These are phyloP conservation scores for Parazoanthus swiftii DNA, from an alignment of 92 coral and sea anemone species.

Conservation along the genomic window DNA sequence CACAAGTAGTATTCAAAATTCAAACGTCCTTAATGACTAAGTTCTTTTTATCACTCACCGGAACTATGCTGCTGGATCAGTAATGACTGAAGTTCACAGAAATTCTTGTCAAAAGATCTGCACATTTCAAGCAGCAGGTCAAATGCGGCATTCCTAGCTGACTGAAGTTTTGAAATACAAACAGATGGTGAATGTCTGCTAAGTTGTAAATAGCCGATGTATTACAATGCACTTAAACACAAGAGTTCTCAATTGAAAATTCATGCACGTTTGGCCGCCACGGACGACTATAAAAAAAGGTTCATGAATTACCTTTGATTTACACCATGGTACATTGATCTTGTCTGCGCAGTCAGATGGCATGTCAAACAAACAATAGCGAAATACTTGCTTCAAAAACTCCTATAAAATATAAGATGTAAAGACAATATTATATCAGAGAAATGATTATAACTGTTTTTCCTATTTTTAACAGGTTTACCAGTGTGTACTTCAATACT, in stretches of 20 bases:
- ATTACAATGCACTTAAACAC: not conserved
- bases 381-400: constrained; percentile 78
- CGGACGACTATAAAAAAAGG: not conserved
- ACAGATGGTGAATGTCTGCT: not conserved
- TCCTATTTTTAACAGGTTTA: no score
- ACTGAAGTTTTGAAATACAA: constrained; percentile 41
- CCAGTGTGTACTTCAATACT: no score
- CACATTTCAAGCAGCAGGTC: constrained; percentile 92
- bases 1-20: not conserved
- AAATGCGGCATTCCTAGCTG: constrained; percentile 86
- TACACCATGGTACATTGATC: constrained; percentile 83
- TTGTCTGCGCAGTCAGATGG: constrained; percentile 80
- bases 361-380: constrained; percentile 85
- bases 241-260: not conserved
- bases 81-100: constrained; percentile 86
- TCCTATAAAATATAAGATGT: constrained; percentile 50
- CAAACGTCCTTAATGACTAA: not conserved
- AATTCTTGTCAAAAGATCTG: constrained; percentile 81
- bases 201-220: not conserved
- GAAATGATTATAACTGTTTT: not conserved
- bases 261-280: not conserved
- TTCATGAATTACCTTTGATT: constrained; percentile 67
- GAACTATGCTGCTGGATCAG: constrained; percentile 85
- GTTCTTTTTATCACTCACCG: constrained; percentile 55
- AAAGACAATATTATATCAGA: not conserved